phyloP scores from a whole-genome alignment of 2,113 vertebrate species.

The Nyctereutes procyonoides region DNA sequence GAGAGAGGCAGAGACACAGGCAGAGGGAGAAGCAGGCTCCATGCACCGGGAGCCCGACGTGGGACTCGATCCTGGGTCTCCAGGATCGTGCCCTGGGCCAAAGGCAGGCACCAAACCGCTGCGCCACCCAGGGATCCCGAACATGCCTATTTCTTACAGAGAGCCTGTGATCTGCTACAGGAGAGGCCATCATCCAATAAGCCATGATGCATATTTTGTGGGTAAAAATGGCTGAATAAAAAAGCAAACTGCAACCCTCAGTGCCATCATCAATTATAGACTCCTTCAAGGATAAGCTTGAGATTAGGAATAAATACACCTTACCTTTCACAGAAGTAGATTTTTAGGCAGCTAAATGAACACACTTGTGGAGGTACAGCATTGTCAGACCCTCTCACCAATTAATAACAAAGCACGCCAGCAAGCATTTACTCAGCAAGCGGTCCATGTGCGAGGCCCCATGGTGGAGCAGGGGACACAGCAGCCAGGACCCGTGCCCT shows the following conservation, averaged over 20 bases:
- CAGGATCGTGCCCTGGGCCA: no score
- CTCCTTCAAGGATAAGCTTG: not conserved
- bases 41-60: no score
- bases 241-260: not conserved
- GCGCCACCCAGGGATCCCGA: no score
- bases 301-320: slow-evolving; percentile 45
- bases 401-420: not conserved
- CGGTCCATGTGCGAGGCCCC: not conserved
- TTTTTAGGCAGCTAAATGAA: not conserved
- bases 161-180: not conserved
- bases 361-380: not conserved
- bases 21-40: no score
- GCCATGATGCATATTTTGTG: not conserved
- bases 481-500: not conserved
- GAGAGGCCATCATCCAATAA: not conserved
- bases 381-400: not conserved
- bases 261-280: not conserved
- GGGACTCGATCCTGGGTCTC: no score
- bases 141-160: not conserved
- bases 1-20: no score
- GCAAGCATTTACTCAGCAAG: not conserved
- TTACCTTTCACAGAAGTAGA: slow-evolving; percentile 21
- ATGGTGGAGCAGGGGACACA: no score
- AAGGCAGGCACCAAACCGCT: no score
- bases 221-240: slow-evolving; percentile 5